Evolutionary conservation across 2,113 vertebrate genomes (phyloP).

Genomic region (Sterrhoptilus dennistouni): DNA sequence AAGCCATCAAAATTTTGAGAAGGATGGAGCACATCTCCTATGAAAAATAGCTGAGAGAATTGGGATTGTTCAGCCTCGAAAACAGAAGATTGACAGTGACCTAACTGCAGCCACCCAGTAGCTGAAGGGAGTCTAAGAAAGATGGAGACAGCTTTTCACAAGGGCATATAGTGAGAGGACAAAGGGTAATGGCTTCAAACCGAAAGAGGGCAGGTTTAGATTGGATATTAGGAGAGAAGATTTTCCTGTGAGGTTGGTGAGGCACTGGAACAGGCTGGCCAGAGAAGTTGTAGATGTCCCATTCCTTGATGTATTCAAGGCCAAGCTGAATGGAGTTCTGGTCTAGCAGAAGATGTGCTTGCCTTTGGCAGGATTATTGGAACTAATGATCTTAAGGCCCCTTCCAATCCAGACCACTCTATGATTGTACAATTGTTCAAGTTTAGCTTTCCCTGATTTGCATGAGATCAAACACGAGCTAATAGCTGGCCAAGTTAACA

Average conservation of each 20-base stretch:
- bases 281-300: not conserved
- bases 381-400: not conserved
- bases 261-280: not conserved
- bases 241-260: not conserved
- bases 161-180: not conserved
- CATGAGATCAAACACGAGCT: not conserved
- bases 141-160: not conserved
- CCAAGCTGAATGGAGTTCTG: not conserved
- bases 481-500: not conserved
- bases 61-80: fast-evolving
- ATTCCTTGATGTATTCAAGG: not conserved
- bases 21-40: not conserved
- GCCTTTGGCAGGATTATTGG: fast-evolving
- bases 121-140: not conserved
- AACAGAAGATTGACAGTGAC: not conserved
- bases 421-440: not conserved
- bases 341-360: fast-evolving
- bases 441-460: not conserved
- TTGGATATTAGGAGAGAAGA: not conserved
- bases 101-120: not conserved
- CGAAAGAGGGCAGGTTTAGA: not conserved
- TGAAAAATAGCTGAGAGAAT: not conserved
- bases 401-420: not conserved
- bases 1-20: not conserved
- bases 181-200: not conserved